These are phyloP conservation scores for Myocastor coypus DNA, from an alignment of 2,113 vertebrate species.

Conservation along the genomic window DNA sequence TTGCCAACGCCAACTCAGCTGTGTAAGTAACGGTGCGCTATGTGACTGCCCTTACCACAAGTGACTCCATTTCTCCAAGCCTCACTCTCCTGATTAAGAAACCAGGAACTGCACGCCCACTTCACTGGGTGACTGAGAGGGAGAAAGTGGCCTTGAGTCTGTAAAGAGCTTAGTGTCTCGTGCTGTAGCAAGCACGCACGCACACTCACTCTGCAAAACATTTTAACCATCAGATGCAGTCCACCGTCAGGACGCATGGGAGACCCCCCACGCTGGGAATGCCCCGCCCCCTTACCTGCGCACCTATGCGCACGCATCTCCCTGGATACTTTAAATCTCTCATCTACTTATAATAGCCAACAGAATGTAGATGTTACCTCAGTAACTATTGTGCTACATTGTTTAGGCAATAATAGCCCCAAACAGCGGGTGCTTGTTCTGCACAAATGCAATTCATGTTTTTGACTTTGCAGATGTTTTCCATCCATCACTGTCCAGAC, in stretches of 20 bases:
- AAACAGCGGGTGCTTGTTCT: background rate
- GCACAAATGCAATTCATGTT: background rate
- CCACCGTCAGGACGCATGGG: background rate
- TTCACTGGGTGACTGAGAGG: background rate
- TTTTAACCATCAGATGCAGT: background rate
- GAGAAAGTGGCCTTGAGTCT: background rate
- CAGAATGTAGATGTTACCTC: background rate
- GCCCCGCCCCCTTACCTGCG: background rate
- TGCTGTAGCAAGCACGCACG: background rate
- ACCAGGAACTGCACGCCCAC: background rate
- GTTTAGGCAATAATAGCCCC: background rate
- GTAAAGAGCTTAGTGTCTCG: background rate
- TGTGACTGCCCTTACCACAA: background rate
- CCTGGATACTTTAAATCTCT: background rate
- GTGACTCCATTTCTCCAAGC: constrained; percentile 27
- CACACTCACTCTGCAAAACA: background rate
- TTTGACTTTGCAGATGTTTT: background rate
- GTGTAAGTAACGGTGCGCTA: background rate
- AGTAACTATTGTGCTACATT: background rate
- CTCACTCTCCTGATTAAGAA: constrained; percentile 57
- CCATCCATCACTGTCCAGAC: background rate
- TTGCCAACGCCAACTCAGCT: constrained; percentile 17
- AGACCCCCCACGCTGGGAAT: background rate
- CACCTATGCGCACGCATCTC: background rate
- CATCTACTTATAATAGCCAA: background rate